phyloP scores from a whole-genome alignment of 2,113 vertebrate species.

The Tetrax tetrax region DNA sequence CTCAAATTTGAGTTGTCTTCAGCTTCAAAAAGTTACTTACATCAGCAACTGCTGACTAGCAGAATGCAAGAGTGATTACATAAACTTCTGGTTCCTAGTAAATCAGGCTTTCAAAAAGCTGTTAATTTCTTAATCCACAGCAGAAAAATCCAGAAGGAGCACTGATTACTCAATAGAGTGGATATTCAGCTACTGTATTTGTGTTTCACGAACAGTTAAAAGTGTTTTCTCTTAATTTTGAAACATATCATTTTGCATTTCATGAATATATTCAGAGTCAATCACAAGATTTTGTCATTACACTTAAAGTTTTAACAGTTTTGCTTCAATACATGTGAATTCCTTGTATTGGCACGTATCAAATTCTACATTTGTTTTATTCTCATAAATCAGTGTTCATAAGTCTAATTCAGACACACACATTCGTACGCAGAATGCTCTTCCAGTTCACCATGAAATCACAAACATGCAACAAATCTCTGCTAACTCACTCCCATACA shows the following conservation, averaged over 20 bases:
- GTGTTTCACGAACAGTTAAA: not conserved
- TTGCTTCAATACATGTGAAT: not conserved
- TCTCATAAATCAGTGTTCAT: not conserved
- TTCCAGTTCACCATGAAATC: not conserved
- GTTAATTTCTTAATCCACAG: conserved; percentile 5
- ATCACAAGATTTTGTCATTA: not conserved
- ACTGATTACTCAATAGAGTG: not conserved
- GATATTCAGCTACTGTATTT: not conserved
- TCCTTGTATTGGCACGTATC: not conserved
- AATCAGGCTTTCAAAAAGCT: not conserved
- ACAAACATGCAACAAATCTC: not conserved
- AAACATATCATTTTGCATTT: not conserved
- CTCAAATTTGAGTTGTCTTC: not conserved
- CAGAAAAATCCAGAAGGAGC: not conserved
- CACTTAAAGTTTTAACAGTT: not conserved
- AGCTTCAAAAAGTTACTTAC: not conserved
- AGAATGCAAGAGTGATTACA: not conserved
- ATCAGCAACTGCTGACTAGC: not conserved
- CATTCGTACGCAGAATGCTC: not conserved
- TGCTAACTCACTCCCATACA: not conserved
- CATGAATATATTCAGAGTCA: not conserved
- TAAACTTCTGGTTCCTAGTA: not conserved
- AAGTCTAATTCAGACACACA: not conserved
- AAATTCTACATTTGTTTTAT: not conserved
- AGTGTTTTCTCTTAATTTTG: not conserved